phyloP scores from a whole-genome alignment of 2,113 vertebrate species.

The western clawed frog (Xenopus tropicalis) region DNA sequence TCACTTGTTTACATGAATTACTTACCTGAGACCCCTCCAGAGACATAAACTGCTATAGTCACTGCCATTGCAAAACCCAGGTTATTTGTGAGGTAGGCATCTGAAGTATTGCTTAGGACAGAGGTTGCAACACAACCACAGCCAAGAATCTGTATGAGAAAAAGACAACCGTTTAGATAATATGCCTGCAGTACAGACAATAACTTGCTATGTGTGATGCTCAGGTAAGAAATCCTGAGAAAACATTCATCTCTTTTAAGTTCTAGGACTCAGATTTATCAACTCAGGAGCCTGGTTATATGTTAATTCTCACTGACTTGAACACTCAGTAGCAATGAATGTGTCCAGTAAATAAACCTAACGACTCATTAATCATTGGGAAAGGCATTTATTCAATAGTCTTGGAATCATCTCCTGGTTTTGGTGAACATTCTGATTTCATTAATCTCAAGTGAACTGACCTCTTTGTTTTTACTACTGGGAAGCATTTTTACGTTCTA shows the following conservation, averaged over 20 bases:
- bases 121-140: conserved; percentile 86
- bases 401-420: neutral
- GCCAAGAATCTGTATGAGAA: conserved; percentile 77
- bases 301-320: neutral
- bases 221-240: no score
- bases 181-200: no score
- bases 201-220: no score
- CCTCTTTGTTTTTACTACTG: neutral
- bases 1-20: neutral
- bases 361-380: neutral
- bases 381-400: conserved; percentile 2
- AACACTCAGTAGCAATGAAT: neutral
- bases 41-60: conserved; percentile 80
- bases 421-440: neutral
- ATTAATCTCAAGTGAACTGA: neutral
- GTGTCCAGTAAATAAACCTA: neutral
- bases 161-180: neutral
- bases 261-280: neutral
- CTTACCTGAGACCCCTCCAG: conserved; percentile 91
- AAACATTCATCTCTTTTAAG: neutral
- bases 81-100: conserved; percentile 71
- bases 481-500: neutral
- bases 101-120: conserved; percentile 77
- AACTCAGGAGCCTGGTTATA: neutral
- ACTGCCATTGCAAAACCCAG: conserved; percentile 85